A percentile compares a stretch with the other conserved stretches of the same genome.
Evolutionary conservation across 2,888 invertebrate genomes (phyloP).

Genomic region (Elysia crispata): DNA sequence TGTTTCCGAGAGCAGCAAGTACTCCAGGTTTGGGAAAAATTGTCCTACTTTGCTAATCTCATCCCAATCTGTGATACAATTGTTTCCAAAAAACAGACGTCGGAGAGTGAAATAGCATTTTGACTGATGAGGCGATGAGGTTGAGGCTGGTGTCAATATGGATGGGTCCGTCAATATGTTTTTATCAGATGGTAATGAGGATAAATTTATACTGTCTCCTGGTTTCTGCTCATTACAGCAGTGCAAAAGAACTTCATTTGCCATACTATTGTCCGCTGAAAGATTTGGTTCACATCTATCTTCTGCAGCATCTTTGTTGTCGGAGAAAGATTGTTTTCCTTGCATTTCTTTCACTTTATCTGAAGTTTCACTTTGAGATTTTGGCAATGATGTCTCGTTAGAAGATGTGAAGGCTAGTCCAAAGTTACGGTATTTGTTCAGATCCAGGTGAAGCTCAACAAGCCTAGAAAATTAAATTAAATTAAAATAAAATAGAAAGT

Average conservation of each 20-base stretch:
- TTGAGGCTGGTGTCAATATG: slow-evolving; percentile 92
- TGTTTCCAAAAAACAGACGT: slow-evolving; percentile 91
- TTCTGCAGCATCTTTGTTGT: no score
- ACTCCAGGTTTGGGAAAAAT: slow-evolving; percentile 90
- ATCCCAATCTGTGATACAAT: slow-evolving; percentile 89
- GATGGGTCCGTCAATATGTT: slow-evolving; percentile 89
- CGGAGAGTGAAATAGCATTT: slow-evolving; percentile 82
- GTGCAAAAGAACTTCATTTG: no score
- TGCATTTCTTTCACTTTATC: no score
- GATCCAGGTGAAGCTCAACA: slow-evolving; percentile 93
- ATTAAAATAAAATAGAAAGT: slow-evolving; percentile 52
- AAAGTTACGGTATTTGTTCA: slow-evolving; percentile 83
- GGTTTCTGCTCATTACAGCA: no score
- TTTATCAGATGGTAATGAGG: background rate
- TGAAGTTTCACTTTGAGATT: background rate
- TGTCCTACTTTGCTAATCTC: slow-evolving; percentile 90
- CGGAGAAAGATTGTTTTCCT: no score
- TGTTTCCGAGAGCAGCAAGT: slow-evolving; percentile 83
- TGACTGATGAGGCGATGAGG: slow-evolving; percentile 66
- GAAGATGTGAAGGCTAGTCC: slow-evolving; percentile 71
- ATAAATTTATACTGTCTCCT: no score
- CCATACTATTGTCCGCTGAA: no score
- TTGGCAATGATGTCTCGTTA: background rate
- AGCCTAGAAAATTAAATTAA: slow-evolving; percentile 78
- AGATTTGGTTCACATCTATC: no score